phyloP scores from a whole-genome alignment of 2,888 invertebrate species.

The Lysandra coridon region DNA sequence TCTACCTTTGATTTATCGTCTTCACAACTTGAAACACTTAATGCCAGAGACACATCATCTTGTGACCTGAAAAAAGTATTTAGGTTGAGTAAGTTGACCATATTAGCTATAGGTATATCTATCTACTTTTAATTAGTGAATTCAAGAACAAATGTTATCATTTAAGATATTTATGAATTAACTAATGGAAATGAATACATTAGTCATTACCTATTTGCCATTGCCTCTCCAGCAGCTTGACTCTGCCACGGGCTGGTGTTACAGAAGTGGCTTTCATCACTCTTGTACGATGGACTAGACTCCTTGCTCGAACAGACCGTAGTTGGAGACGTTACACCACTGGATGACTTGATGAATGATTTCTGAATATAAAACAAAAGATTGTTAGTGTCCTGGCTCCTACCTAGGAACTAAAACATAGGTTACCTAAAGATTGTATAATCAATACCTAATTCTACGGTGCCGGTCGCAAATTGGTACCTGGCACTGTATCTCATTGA shows the following conservation, averaged over 20 bases:
- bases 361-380: slow-evolving; percentile 53
- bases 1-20: slow-evolving; percentile 73
- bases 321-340: slow-evolving; percentile 67
- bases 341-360: slow-evolving; percentile 70
- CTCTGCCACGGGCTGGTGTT: slow-evolving; percentile 72
- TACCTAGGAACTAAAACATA: slow-evolving; percentile 1
- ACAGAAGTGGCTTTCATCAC: slow-evolving; percentile 74
- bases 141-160: too few species aligned
- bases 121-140: too few species aligned
- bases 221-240: slow-evolving; percentile 77
- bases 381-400: background rate
- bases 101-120: too few species aligned
- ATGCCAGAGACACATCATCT: slow-evolving; percentile 74
- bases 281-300: slow-evolving; percentile 76
- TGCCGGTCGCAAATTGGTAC: slow-evolving; percentile 7
- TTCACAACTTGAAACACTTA: slow-evolving; percentile 76
- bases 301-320: slow-evolving; percentile 74
- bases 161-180: too few species aligned
- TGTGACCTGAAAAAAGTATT: slow-evolving; percentile 60
- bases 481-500: slow-evolving; percentile 14
- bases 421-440: slow-evolving; percentile 18
- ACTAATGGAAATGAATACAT: background rate
- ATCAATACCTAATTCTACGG: slow-evolving; percentile 10
- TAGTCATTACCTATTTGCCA: slow-evolving; percentile 67
- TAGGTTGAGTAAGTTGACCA: background rate